Percentiles rank a stretch among this genome's conserved stretches.
Evolutionary conservation across 2,888 invertebrate species (phyloP).

Genomic region (Fissipunctia ypsillon): DNA sequence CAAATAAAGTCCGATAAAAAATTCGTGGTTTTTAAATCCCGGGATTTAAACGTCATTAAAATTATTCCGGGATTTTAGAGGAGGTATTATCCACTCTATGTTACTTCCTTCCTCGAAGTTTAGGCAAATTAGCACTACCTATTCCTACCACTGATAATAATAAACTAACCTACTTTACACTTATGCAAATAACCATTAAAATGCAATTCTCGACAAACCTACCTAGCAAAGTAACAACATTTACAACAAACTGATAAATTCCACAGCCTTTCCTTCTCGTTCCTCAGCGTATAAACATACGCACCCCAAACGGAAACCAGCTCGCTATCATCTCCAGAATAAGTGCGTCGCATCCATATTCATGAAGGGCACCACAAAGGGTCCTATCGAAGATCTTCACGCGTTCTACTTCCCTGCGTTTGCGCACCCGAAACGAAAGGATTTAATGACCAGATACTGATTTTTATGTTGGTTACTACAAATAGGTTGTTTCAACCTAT

Average conservation of each 20-base stretch:
- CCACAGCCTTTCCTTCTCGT: constrained; percentile 9
- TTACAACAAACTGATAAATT: not conserved
- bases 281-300: constrained; percentile 12
- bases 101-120: too few relatives aligned
- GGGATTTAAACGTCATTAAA: too few relatives aligned
- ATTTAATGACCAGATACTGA: constrained; percentile 69
- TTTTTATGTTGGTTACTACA: constrained; percentile 52
- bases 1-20: too few relatives aligned
- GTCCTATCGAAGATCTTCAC: constrained; percentile 73
- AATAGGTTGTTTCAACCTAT: constrained; percentile 51
- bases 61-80: too few relatives aligned
- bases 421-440: constrained; percentile 68
- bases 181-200: not conserved
- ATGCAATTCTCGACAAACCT: not conserved
- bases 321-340: constrained; percentile 43
- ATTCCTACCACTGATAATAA: too few relatives aligned
- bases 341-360: constrained; percentile 64
- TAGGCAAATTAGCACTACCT: too few relatives aligned
- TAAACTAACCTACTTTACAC: too few relatives aligned
- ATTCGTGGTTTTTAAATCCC: too few relatives aligned
- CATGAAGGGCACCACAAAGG: constrained; percentile 62
- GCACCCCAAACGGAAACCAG: constrained; percentile 59
- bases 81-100: too few relatives aligned
- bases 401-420: constrained; percentile 65
- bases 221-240: too few relatives aligned